Conservation (phyloP, 2,888 invertebrate genomes). For the Ecliptopera silaceata region DNA sequence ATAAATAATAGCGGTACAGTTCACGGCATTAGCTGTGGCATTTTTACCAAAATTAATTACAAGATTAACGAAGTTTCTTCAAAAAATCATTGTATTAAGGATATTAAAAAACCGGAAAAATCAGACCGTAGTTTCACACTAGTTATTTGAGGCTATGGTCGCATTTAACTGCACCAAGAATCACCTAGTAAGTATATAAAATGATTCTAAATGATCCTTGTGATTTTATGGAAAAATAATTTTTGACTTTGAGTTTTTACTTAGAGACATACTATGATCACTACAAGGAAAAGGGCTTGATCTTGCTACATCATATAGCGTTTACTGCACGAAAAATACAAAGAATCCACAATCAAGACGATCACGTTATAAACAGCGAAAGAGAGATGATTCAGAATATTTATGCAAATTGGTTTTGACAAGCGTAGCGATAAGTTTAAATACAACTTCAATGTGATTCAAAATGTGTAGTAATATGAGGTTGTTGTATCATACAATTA, state of each 20-base stretch:
- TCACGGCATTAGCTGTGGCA: background rate
- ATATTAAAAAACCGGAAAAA: too few relatives aligned
- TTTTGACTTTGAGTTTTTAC: too few relatives aligned
- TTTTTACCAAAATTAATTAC: background rate
- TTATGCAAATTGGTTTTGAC: constrained; percentile 36
- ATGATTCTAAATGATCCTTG: too few relatives aligned
- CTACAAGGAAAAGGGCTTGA: too few relatives aligned
- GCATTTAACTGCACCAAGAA: too few relatives aligned
- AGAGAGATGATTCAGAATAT: constrained; percentile 38
- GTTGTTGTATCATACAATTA: constrained; percentile 1
- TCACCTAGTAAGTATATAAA: too few relatives aligned
- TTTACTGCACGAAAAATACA: constrained; percentile 41
- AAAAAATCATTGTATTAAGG: too few relatives aligned
- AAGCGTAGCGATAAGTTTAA: constrained; percentile 29
- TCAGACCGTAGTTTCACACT: too few relatives aligned
- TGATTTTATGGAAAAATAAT: too few relatives aligned
- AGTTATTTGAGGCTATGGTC: too few relatives aligned
- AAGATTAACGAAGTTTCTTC: too few relatives aligned
- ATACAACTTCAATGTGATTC: constrained; percentile 25
- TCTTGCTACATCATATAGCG: background rate
- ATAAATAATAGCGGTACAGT: constrained; percentile 20
- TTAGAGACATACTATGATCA: too few relatives aligned
- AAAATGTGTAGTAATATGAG: constrained; percentile 30
- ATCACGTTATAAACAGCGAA: constrained; percentile 46
- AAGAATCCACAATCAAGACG: constrained; percentile 48